These are phyloP conservation scores for Ptychoptera albimana DNA, from an alignment of 2,888 invertebrate species.

Conservation along the genomic window DNA sequence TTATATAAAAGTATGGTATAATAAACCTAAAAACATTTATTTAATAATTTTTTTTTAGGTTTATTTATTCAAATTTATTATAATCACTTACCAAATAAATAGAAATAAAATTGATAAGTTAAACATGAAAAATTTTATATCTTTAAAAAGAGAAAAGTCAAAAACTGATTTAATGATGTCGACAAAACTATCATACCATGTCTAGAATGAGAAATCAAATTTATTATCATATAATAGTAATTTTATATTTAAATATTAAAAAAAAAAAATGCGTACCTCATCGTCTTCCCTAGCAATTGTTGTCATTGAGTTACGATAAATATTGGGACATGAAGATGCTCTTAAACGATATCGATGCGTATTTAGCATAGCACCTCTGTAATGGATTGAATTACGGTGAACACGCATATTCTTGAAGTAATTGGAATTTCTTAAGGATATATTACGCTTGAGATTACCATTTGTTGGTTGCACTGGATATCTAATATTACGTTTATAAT, in stretches of 20 bases:
- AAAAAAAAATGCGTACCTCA: constrained; percentile 39
- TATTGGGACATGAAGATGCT: constrained; percentile 84
- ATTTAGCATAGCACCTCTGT: constrained; percentile 72
- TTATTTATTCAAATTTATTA: constrained; percentile 22
- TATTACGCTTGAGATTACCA: constrained; percentile 22
- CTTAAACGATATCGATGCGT: constrained; percentile 64
- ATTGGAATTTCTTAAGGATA: constrained; percentile 36
- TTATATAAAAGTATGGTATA: constrained; percentile 86
- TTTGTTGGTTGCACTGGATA: background rate
- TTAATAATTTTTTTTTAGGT: background rate
- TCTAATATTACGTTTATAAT: constrained; percentile 12
- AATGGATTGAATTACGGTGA: constrained; percentile 69
- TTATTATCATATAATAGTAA: constrained; percentile 4
- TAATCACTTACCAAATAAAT: constrained; percentile 76
- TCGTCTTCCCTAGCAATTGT: constrained; percentile 59
- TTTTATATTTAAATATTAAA: constrained; percentile 5
- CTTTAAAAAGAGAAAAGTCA: constrained; percentile 64
- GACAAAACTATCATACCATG: constrained; percentile 51
- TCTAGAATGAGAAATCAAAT: constrained; percentile 34
- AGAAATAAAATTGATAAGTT: constrained; percentile 75
- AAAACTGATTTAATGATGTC: constrained; percentile 54
- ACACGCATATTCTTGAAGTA: constrained; percentile 52
- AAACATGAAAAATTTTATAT: constrained; percentile 61
- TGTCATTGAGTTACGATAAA: constrained; percentile 78
- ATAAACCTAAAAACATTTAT: constrained; percentile 62